Evolutionary conservation across 2,113 vertebrate species (phyloP).

Genomic region (Symphodus melops): DNA sequence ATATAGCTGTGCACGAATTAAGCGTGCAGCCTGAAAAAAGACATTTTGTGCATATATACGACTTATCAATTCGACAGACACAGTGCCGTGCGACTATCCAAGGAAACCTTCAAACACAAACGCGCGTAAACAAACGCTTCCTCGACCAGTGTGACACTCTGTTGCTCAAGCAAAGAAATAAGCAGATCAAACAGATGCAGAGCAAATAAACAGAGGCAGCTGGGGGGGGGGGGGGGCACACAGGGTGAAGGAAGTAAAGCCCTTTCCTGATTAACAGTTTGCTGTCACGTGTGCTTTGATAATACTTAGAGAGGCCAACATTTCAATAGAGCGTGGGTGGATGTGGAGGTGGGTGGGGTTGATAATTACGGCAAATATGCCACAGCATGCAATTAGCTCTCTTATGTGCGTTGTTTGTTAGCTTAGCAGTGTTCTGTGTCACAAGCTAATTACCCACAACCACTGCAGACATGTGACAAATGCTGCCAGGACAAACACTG

Average conservation of each 20-base stretch:
- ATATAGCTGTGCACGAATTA: conserved; percentile 12
- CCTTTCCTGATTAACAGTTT: conserved; percentile 74
- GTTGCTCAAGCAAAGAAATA: conserved; percentile 41
- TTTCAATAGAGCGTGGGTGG: conserved; percentile 62
- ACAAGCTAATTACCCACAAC: conserved; percentile 65
- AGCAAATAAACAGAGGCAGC: conserved; percentile 69
- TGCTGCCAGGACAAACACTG: conserved; percentile 30
- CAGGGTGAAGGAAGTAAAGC: conserved; percentile 59
- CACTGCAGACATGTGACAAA: conserved; percentile 60
- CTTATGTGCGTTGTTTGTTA: conserved; percentile 59
- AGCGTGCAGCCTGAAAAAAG: background rate
- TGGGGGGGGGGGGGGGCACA: conserved; percentile 26
- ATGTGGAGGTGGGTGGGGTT: conserved; percentile 49
- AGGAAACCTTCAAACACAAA: conserved; percentile 39
- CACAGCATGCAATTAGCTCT: conserved; percentile 62
- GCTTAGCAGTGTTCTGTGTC: conserved; percentile 61
- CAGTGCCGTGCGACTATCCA: conserved; percentile 10
- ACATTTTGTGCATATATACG: conserved; percentile 5
- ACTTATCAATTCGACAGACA: conserved; percentile 22
- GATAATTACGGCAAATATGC: conserved; percentile 61
- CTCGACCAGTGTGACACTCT: conserved; percentile 34
- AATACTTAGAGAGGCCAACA: conserved; percentile 69
- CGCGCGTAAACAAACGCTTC: conserved; percentile 53
- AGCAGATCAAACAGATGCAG: conserved; percentile 67
- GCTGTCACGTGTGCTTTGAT: conserved; percentile 62